Evolutionary conservation across 2,797 vertebrate species (phyloP).

Genomic region (Champsocephalus esox): DNA sequence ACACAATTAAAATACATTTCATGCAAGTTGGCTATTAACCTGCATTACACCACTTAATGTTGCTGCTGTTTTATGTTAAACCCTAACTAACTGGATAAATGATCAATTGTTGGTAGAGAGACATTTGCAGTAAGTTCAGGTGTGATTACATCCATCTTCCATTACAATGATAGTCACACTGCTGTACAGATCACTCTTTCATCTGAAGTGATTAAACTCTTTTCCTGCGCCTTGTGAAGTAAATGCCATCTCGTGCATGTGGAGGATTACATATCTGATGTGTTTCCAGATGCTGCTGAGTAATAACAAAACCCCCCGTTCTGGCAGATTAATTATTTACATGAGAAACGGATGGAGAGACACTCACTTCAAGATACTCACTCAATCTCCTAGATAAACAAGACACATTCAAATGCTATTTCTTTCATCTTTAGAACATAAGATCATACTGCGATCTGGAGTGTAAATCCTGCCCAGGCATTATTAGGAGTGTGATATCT

Average conservation of each 20-base stretch:
- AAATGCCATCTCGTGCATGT: slow-evolving; percentile 24
- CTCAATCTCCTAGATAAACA: neutral
- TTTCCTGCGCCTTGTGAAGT: neutral
- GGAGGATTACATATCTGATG: slow-evolving; percentile 33
- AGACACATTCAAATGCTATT: slow-evolving; percentile 2
- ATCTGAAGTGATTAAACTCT: slow-evolving; percentile 30
- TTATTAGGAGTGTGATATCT: slow-evolving; percentile 40
- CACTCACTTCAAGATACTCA: neutral
- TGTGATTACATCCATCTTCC: slow-evolving; percentile 1
- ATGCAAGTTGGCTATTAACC: too few species aligned
- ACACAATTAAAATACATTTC: too few species aligned
- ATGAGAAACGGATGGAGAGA: slow-evolving; percentile 20
- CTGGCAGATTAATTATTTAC: slow-evolving; percentile 52
- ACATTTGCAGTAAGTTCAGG: slow-evolving; percentile 14
- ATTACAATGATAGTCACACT: neutral
- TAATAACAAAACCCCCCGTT: slow-evolving; percentile 38
- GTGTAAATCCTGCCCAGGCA: slow-evolving; percentile 18
- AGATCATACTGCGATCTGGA: slow-evolving; percentile 19
- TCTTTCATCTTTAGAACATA: slow-evolving; percentile 21
- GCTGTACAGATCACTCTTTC: slow-evolving; percentile 25
- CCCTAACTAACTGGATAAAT: neutral
- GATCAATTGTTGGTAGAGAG: neutral
- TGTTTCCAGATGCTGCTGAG: slow-evolving; percentile 32
- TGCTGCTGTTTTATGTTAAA: neutral
- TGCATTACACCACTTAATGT: neutral